These are phyloP conservation scores for Gadopsis bispinosus DNA, from an alignment of 2,797 vertebrate genomes.

Conservation along the genomic window DNA sequence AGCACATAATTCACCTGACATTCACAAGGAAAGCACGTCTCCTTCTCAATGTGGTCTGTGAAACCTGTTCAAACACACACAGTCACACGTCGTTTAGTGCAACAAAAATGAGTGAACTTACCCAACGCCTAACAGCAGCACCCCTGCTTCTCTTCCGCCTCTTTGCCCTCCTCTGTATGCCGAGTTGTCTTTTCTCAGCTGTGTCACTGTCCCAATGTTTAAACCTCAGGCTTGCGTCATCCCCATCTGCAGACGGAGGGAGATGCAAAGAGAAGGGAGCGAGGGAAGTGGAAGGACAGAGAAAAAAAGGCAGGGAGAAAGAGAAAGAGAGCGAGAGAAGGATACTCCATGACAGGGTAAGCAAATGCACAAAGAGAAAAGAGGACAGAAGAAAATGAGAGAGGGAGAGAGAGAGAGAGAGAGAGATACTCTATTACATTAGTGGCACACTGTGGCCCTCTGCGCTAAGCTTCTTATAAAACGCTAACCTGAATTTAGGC, in stretches of 20 bases:
- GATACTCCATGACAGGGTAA: slow-evolving; percentile 74
- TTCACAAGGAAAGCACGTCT: slow-evolving; percentile 8
- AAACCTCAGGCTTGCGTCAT: slow-evolving; percentile 63
- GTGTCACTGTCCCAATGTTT: slow-evolving; percentile 56
- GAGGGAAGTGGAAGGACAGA: slow-evolving; percentile 45
- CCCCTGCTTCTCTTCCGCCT: slow-evolving; percentile 35
- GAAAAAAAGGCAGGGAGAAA: slow-evolving; percentile 39
- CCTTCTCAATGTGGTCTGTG: not conserved
- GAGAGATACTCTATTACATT: slow-evolving; percentile 82
- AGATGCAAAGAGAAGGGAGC: slow-evolving; percentile 47
- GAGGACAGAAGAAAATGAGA: slow-evolving; percentile 74
- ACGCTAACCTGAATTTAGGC: slow-evolving; percentile 86
- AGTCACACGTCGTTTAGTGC: not conserved
- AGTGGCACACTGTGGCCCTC: slow-evolving; percentile 83
- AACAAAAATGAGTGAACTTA: slow-evolving; percentile 55
- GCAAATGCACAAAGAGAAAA: slow-evolving; percentile 77
- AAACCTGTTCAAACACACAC: slow-evolving; percentile 16
- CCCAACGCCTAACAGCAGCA: slow-evolving; percentile 39
- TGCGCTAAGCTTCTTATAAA: slow-evolving; percentile 87
- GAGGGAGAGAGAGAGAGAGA: slow-evolving; percentile 45
- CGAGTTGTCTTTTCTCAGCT: slow-evolving; percentile 29
- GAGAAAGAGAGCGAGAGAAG: slow-evolving; percentile 57
- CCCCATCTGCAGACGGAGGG: slow-evolving; percentile 69
- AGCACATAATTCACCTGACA: slow-evolving; percentile 32
- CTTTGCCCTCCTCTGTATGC: slow-evolving; percentile 46